Evolutionary conservation across 2,797 vertebrate species (phyloP).

Genomic region (Propithecus deckenii): DNA sequence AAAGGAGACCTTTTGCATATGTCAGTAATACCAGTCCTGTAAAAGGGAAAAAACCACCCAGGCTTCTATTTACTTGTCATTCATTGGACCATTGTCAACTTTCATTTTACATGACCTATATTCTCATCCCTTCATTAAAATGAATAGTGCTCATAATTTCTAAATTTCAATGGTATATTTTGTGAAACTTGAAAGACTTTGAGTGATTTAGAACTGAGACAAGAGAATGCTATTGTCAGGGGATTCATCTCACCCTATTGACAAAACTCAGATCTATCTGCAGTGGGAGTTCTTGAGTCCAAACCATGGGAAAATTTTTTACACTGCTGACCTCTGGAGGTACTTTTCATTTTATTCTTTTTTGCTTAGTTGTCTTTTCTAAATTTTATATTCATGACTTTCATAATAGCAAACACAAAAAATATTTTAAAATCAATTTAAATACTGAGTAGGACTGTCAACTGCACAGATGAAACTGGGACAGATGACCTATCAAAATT

Average conservation of each 20-base stretch:
- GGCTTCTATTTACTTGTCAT: background rate
- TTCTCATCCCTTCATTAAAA: background rate
- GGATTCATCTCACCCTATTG: background rate
- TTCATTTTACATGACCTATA: background rate
- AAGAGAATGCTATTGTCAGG: background rate
- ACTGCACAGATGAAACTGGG: background rate
- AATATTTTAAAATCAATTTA: background rate
- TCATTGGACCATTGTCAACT: background rate
- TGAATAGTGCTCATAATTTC: background rate
- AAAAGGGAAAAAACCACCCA: background rate
- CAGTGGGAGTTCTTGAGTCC: background rate
- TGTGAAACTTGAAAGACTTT: background rate
- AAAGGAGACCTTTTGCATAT: background rate
- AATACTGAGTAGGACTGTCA: background rate
- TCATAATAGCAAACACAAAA: background rate
- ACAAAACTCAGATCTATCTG: background rate
- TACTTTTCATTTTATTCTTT: background rate
- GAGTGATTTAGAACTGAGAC: background rate
- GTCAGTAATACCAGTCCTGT: background rate
- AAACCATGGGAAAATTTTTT: background rate
- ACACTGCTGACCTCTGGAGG: background rate
- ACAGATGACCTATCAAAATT: background rate
- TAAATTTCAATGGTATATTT: background rate
- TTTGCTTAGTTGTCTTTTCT: background rate
- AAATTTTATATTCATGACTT: background rate